Percentiles rank a stretch among this genome's conserved stretches.
Evolutionary conservation across 2,888 invertebrate genomes (phyloP).

Genomic region (Drosophila pseudotakahashii): DNA sequence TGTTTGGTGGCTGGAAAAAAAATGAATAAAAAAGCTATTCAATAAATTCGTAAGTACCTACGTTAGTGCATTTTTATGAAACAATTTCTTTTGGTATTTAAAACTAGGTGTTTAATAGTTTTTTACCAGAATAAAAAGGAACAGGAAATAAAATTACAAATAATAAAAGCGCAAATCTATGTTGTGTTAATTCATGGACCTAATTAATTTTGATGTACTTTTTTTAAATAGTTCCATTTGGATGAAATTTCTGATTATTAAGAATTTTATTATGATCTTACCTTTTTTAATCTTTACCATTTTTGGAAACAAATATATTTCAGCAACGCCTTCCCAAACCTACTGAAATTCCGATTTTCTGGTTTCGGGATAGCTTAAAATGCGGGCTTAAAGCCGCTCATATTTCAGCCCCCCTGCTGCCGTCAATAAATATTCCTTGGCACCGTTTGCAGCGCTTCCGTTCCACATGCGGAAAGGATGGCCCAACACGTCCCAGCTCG

Average conservation of each 20-base stretch:
- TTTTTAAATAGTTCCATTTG: too few relatives aligned
- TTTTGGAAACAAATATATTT: background rate
- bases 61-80: background rate
- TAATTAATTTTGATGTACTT: too few relatives aligned
- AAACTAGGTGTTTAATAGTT: too few relatives aligned
- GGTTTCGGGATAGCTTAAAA: background rate
- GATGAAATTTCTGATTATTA: too few relatives aligned
- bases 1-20: background rate
- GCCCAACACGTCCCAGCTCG: constrained; percentile 31
- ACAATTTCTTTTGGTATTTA: too few relatives aligned
- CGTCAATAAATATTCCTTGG: constrained; percentile 64
- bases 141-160: too few relatives aligned
- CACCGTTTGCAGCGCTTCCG: constrained; percentile 64
- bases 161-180: too few relatives aligned
- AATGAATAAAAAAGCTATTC: background rate
- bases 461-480: constrained; percentile 39
- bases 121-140: too few relatives aligned
- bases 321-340: background rate
- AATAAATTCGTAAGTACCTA: background rate
- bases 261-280: too few relatives aligned
- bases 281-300: too few relatives aligned
- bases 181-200: too few relatives aligned
- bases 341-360: too few relatives aligned
- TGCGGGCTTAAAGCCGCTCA: background rate
- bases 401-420: constrained; percentile 7